phyloP scores from a whole-genome alignment of 2,113 vertebrate genomes.

The Catagonus wagneri region DNA sequence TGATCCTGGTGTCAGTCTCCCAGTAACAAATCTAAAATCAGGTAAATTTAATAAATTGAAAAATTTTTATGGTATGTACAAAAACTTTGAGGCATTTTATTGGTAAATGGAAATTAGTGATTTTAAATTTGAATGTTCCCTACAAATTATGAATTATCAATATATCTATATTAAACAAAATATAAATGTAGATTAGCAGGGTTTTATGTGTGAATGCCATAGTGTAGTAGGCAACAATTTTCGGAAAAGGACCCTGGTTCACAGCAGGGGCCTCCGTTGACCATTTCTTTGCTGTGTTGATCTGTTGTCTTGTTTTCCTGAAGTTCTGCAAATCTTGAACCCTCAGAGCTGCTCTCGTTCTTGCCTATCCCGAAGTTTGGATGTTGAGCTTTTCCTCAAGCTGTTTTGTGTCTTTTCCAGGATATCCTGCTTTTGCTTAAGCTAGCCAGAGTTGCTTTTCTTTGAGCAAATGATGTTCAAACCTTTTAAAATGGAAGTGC shows the following conservation, averaged over 20 bases:
- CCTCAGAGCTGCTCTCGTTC: not conserved
- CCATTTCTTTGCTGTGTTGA: not conserved
- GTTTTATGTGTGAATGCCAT: not conserved
- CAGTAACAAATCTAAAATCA: slow-evolving; percentile 4
- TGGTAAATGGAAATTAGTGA: slow-evolving; percentile 57
- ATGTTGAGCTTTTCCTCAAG: not conserved
- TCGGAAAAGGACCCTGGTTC: not conserved
- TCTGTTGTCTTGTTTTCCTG: not conserved
- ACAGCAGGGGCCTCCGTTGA: not conserved
- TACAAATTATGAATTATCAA: not conserved
- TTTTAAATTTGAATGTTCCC: not conserved
- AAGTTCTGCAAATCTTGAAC: not conserved
- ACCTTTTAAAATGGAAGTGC: not conserved
- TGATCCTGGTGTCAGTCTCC: slow-evolving; percentile 58
- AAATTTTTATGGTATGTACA: slow-evolving; percentile 42
- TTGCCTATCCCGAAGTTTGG: not conserved
- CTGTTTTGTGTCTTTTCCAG: not conserved
- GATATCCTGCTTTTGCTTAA: not conserved
- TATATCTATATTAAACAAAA: not conserved
- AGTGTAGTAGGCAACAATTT: not conserved
- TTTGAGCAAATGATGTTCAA: not conserved
- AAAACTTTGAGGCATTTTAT: slow-evolving; percentile 3
- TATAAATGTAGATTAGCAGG: not conserved
- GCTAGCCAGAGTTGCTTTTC: not conserved
- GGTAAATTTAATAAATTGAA: slow-evolving; percentile 51